Conservation (phyloP, 2,888 invertebrate genomes). For the Cantharis flavilabris region DNA sequence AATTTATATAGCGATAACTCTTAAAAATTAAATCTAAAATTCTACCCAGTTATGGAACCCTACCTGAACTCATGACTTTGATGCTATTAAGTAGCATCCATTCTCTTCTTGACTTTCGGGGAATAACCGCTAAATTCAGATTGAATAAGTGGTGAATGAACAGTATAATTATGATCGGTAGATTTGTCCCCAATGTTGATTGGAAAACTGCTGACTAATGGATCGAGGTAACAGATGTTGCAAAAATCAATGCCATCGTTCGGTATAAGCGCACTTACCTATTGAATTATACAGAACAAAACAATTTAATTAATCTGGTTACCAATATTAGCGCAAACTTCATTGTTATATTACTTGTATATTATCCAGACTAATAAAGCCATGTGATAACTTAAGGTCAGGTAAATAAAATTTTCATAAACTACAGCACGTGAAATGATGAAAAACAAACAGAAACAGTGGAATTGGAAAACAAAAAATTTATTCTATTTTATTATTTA, state of each 20-base stretch:
- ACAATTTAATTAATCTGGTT: constrained; percentile 29
- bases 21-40: background rate
- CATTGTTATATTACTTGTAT: constrained; percentile 28
- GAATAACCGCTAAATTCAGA: constrained; percentile 13
- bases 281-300: constrained; percentile 30
- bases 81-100: background rate
- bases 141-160: constrained; percentile 10
- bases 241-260: constrained; percentile 24
- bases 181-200: constrained; percentile 12
- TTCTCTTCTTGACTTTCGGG: background rate
- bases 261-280: constrained; percentile 15
- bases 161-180: constrained; percentile 13
- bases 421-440: background rate
- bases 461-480: background rate
- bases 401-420: background rate
- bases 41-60: background rate
- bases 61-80: background rate
- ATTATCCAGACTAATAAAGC: background rate
- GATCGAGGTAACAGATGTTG: constrained; percentile 22
- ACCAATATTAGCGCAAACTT: background rate
- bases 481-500: background rate
- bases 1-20: constrained; percentile 41
- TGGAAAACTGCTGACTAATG: constrained; percentile 23
- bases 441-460: background rate
- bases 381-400: background rate